phyloP scores from a whole-genome alignment of 2,113 vertebrate genomes.

The Axis porcinus region DNA sequence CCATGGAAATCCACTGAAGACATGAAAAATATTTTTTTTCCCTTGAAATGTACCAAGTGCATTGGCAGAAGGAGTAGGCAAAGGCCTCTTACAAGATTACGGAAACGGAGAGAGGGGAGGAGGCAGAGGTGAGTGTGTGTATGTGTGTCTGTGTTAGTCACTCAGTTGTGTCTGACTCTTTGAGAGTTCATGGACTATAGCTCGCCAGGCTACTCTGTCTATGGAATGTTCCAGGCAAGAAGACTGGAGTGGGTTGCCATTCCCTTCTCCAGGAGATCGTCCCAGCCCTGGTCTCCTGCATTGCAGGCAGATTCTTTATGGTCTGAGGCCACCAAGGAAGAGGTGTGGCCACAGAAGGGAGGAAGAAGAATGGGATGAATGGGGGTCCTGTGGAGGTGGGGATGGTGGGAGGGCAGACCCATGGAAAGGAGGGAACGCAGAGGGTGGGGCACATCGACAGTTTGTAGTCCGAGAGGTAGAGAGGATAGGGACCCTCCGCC shows the following conservation, averaged over 20 bases:
- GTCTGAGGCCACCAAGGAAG: not conserved
- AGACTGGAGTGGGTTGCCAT: not conserved
- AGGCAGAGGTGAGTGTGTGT: not conserved
- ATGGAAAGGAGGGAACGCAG: accelerated
- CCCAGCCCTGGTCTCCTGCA: not conserved
- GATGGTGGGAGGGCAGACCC: accelerated
- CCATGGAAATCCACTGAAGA: not conserved
- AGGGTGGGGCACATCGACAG: accelerated
- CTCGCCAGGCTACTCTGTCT: not conserved
- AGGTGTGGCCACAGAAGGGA: not conserved
- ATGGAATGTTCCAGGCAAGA: not conserved
- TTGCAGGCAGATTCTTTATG: not conserved
- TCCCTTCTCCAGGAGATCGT: not conserved
- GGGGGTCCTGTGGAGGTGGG: accelerated
- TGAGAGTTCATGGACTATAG: not conserved
- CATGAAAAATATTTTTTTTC: not conserved
- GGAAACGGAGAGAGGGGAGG: accelerated
- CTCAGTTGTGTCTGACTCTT: not conserved
- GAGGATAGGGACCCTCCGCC: accelerated
- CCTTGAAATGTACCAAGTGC: not conserved
- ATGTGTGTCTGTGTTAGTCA: not conserved
- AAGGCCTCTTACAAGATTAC: accelerated
- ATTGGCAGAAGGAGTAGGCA: not conserved
- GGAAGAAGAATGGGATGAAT: not conserved
- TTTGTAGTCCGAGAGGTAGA: accelerated